phyloP scores from a whole-genome alignment of 2,113 vertebrate species.

The Caracal caracal region DNA sequence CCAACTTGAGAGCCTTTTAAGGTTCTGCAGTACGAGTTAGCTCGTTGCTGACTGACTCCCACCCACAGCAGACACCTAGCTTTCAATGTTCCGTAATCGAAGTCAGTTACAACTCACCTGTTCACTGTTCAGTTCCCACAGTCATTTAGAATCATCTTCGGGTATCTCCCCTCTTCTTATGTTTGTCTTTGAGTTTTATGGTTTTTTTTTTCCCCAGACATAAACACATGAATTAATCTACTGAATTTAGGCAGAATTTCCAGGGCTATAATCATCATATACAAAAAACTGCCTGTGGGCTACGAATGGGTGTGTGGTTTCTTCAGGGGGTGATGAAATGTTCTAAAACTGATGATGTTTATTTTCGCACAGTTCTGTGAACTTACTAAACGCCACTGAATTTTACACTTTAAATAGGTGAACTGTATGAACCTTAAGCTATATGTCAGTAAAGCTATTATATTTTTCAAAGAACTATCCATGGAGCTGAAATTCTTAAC shows the following conservation, averaged over 20 bases:
- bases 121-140: background rate
- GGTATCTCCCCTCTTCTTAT: background rate
- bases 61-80: rapidly evolving
- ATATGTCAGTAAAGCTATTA: background rate
- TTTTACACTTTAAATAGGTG: background rate
- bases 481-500: background rate
- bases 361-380: background rate
- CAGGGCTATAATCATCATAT: background rate
- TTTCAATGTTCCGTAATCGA: background rate
- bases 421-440: background rate
- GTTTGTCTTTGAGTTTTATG: background rate
- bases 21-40: background rate
- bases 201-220: background rate
- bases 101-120: background rate
- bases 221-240: background rate
- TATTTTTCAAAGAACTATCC: background rate
- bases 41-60: background rate
- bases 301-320: background rate
- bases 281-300: background rate
- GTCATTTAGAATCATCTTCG: background rate
- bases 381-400: background rate
- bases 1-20: background rate
- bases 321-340: background rate
- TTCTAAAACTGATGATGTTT: background rate
- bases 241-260: background rate